Evolutionary conservation across 1,140 invertebrate genomes (phyloP).

Genomic region (Dryas iulia): DNA sequence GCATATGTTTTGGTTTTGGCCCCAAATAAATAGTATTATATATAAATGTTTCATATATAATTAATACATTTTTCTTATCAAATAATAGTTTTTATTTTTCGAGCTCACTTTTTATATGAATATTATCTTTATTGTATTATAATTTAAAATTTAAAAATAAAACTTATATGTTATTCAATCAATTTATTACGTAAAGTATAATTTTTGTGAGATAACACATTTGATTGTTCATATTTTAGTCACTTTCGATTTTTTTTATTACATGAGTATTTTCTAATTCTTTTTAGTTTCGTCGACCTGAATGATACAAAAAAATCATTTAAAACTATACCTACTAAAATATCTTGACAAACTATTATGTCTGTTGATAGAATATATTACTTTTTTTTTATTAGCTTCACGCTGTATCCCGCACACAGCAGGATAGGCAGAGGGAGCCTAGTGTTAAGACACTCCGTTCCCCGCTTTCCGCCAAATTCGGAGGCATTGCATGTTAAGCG

Average conservation of each 20-base stretch:
- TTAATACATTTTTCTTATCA: background rate
- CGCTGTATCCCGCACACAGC: too few relatives aligned
- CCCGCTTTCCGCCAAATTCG: too few relatives aligned
- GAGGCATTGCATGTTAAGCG: too few relatives aligned
- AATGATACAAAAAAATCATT: too few relatives aligned
- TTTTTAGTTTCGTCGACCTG: background rate
- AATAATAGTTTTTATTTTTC: background rate
- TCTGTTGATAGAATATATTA: too few relatives aligned
- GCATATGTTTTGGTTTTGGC: too few relatives aligned
- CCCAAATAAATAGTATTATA: background rate
- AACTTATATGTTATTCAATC: background rate
- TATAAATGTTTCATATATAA: too few relatives aligned
- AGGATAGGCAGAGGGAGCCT: too few relatives aligned
- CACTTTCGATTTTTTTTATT: background rate
- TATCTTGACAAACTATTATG: too few relatives aligned
- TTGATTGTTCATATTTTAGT: background rate
- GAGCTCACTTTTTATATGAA: background rate
- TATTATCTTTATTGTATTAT: background rate
- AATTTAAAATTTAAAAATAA: background rate
- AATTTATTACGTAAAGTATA: background rate
- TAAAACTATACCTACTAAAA: too few relatives aligned
- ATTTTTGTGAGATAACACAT: background rate
- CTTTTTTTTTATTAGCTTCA: too few relatives aligned
- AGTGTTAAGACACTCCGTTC: too few relatives aligned
- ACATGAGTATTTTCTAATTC: background rate